Conservation (phyloP, 2,888 invertebrate species). For the Yponomeuta plumbellus region DNA sequence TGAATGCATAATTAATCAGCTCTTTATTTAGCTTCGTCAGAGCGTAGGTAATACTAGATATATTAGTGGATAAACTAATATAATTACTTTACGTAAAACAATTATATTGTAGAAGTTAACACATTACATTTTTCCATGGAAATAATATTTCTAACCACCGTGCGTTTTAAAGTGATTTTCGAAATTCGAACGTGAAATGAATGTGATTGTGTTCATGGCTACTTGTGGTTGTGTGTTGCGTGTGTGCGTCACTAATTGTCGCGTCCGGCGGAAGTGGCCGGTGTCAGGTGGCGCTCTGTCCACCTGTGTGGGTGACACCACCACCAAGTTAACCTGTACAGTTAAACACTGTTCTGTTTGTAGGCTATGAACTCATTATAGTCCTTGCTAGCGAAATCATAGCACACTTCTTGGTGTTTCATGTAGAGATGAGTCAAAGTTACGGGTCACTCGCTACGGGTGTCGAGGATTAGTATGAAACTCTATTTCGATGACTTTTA, state of each 20-base stretch:
- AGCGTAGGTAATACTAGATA: slow-evolving; percentile 6
- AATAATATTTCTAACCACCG: neutral
- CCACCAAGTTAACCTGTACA: neutral
- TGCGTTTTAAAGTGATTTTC: neutral
- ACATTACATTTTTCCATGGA: neutral
- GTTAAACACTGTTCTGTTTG: neutral
- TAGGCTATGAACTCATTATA: neutral
- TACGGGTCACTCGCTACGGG: too few relatives aligned
- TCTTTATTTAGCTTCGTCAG: slow-evolving; percentile 21
- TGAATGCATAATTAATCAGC: slow-evolving; percentile 8
- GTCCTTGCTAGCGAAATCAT: neutral
- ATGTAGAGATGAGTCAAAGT: neutral
- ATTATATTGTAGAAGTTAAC: neutral
- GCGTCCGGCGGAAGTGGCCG: slow-evolving; percentile 74
- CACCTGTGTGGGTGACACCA: slow-evolving; percentile 49
- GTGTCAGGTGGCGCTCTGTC: slow-evolving; percentile 64
- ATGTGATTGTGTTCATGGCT: neutral
- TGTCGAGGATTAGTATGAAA: too few relatives aligned
- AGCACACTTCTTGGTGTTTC: neutral
- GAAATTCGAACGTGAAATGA: neutral
- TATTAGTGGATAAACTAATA: neutral
- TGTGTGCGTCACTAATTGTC: slow-evolving; percentile 69
- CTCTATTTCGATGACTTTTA: too few relatives aligned
- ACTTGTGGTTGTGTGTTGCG: slow-evolving; percentile 27
- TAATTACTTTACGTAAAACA: neutral